Percentiles rank a stretch among this genome's conserved stretches.
Conservation (phyloP, 2,888 invertebrate genomes). For the Atethmia centrago region DNA sequence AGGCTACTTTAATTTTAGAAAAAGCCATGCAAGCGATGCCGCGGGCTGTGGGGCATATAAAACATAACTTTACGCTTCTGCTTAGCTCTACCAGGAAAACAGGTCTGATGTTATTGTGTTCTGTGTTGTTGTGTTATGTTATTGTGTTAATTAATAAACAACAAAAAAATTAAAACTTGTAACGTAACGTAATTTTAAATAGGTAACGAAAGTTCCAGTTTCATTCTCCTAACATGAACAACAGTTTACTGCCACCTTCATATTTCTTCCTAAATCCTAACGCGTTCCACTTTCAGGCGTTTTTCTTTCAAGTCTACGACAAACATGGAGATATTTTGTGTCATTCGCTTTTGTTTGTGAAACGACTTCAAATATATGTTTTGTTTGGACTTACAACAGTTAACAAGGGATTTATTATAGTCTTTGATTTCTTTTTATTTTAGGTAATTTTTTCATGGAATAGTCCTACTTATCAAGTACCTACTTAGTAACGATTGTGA, state of each 20-base stretch:
- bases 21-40: no score
- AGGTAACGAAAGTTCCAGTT: not conserved
- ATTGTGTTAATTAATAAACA: no score
- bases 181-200: no score
- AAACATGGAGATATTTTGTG: conserved; percentile 69
- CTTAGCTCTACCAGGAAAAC: not conserved
- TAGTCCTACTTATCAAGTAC: not conserved
- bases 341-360: conserved; percentile 62
- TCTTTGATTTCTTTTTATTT: not conserved
- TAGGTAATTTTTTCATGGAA: not conserved
- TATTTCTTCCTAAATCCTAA: conserved; percentile 27
- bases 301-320: conserved; percentile 64
- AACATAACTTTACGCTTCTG: no score
- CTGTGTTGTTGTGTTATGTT: no score
- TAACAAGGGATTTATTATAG: conserved; percentile 48
- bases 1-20: no score
- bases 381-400: conserved; percentile 55
- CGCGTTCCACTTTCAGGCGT: conserved; percentile 64
- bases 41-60: no score
- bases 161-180: no score
- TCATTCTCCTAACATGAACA: not conserved
- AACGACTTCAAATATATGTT: conserved; percentile 67
- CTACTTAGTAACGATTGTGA: not conserved
- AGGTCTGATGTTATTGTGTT: not conserved
- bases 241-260: conserved; percentile 23